Evolutionary conservation across 2,113 vertebrate species (phyloP).

Genomic region (Misgurnus mizolepis): DNA sequence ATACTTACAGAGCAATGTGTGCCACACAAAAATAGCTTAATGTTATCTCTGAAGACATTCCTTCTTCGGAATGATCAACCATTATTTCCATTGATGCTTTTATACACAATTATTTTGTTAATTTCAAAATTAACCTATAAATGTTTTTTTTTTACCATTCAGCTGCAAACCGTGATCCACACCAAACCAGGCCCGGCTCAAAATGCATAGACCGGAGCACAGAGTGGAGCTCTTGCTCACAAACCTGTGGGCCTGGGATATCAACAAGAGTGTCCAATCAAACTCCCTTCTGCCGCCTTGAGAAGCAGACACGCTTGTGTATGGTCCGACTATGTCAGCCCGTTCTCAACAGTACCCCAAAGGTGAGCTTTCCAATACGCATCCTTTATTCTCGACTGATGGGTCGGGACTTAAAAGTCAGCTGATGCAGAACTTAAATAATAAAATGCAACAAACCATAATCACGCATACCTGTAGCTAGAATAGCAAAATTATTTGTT

Average conservation of each 20-base stretch:
- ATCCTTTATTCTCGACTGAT: not conserved
- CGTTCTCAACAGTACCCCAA: conserved; percentile 25
- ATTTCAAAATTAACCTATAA: no score
- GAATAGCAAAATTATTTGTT: no score
- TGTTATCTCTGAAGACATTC: conserved; percentile 24
- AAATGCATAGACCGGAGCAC: conserved; percentile 81
- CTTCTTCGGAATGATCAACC: not conserved
- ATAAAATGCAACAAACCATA: no score
- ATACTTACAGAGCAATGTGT: not conserved
- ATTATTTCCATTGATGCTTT: no score
- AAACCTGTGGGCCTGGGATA: conserved; percentile 84
- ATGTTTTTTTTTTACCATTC: not conserved
- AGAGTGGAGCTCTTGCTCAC: conserved; percentile 87
- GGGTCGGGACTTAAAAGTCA: no score
- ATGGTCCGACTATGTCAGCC: conserved; percentile 75
- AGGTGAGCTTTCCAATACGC: conserved; percentile 59
- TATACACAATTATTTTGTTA: no score
- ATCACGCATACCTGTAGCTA: no score
- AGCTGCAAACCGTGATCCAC: conserved; percentile 24
- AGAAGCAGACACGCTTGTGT: conserved; percentile 84
- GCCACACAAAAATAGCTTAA: conserved; percentile 30
- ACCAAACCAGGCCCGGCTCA: conserved; percentile 29
- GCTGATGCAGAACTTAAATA: no score
- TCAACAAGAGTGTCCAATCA: conserved; percentile 87
- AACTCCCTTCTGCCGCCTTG: conserved; percentile 83